These are phyloP conservation scores for Hyperoplus lanceolatus DNA, from an alignment of 2,797 vertebrate genomes.

Conservation along the genomic window DNA sequence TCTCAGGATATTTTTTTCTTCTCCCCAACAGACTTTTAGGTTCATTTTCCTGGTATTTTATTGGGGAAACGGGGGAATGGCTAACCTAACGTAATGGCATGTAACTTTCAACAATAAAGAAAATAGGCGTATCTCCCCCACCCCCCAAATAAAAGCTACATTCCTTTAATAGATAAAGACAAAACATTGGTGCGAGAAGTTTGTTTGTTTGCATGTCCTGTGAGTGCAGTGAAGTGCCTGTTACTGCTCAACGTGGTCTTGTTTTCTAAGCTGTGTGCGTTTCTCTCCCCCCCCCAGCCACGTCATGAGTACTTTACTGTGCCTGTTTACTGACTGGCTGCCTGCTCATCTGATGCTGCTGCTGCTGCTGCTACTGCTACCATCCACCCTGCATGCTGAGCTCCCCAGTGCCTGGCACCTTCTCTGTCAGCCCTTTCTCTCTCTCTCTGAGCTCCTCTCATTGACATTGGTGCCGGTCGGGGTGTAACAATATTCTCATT, in stretches of 20 bases:
- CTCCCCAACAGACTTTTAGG: too few species aligned
- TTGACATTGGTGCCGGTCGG: conserved; percentile 31
- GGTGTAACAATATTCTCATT: conserved; percentile 28
- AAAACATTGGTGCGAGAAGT: conserved; percentile 1
- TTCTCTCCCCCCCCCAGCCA: conserved; percentile 93
- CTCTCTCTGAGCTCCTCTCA: conserved; percentile 62
- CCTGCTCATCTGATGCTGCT: conserved; percentile 82
- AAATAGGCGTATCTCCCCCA: too few species aligned
- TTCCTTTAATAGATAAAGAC: neutral
- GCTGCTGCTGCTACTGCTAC: conserved; percentile 71
- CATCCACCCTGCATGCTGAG: conserved; percentile 88
- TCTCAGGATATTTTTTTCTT: neutral
- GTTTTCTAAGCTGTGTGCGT: conserved; percentile 88
- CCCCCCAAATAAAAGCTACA: too few species aligned
- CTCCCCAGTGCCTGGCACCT: conserved; percentile 86
- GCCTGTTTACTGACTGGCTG: conserved; percentile 96
- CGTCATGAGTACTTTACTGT: conserved; percentile 99
- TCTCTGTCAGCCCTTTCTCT: conserved; percentile 51
- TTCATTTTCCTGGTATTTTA: neutral
- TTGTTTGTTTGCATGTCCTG: conserved; percentile 52
- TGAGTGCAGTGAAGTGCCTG: conserved; percentile 28
- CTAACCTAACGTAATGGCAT: neutral
- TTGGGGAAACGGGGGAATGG: neutral
- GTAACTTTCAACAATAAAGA: neutral
- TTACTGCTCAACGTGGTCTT: conserved; percentile 48